Evolutionary conservation across 2,888 invertebrate genomes (phyloP).

Genomic region (Lasioglossum marginatum): DNA sequence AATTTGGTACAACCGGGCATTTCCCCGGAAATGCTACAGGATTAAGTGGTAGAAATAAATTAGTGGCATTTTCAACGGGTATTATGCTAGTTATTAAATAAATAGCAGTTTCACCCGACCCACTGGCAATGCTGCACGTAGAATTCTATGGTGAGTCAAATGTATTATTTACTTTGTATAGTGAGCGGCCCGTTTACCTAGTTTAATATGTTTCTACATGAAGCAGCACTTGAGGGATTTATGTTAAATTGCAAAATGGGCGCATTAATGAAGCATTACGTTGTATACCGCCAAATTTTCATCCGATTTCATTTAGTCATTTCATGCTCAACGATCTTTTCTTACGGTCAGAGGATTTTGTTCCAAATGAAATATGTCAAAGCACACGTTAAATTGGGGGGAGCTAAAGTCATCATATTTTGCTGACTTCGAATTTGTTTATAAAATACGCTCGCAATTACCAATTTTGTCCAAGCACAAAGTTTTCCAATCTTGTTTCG

Average conservation of each 20-base stretch:
- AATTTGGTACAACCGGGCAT: no score
- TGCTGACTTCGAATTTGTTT: neutral
- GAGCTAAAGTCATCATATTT: neutral
- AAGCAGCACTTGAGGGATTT: neutral
- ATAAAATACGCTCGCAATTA: neutral
- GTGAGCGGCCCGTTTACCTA: neutral
- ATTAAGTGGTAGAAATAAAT: no score
- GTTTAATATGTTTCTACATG: neutral
- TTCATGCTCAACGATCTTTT: neutral
- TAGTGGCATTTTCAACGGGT: no score
- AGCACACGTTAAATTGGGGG: neutral
- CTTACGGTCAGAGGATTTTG: neutral
- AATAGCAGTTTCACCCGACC: neutral
- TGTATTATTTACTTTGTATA: neutral
- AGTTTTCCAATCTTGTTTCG: no score
- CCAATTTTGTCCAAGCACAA: neutral
- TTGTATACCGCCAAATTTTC: neutral
- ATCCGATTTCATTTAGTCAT: neutral
- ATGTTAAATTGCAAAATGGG: neutral
- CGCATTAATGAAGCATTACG: neutral
- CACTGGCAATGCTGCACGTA: neutral
- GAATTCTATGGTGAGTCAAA: neutral
- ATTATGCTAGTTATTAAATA: neutral
- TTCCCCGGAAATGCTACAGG: no score
- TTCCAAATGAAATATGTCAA: neutral